A percentile compares a stretch with the other conserved stretches of the same genome.
These are phyloP conservation scores for Myotis myotis DNA, from an alignment of 2,797 vertebrate species.

Conservation along the genomic window DNA sequence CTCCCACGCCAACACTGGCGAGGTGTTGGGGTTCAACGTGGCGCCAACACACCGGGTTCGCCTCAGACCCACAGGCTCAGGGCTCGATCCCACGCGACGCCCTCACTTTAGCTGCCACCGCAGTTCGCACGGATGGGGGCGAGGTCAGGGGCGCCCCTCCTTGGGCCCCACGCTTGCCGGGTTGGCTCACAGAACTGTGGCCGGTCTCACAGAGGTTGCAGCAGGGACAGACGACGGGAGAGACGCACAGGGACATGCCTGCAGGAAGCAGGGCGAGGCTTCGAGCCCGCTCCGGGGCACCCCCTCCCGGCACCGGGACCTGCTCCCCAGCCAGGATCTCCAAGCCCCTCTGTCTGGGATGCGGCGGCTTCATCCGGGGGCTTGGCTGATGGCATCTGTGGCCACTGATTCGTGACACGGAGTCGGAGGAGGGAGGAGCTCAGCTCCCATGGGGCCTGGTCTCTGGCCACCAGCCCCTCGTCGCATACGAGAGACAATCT, in stretches of 20 bases:
- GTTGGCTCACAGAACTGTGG: background rate
- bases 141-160: background rate
- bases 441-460: background rate
- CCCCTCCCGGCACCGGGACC: background rate
- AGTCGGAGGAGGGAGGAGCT: background rate
- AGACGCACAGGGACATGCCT: fast-evolving
- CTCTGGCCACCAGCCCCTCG: background rate
- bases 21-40: background rate
- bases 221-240: background rate
- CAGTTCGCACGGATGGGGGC: too few species aligned
- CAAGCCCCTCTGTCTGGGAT: background rate
- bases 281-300: fast-evolving
- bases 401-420: background rate
- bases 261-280: background rate
- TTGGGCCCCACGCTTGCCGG: background rate
- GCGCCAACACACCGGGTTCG: background rate
- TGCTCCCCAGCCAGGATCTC: background rate
- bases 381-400: background rate
- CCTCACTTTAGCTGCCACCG: background rate
- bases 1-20: background rate
- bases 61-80: background rate
- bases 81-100: fast-evolving
- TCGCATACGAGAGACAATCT: background rate
- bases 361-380: background rate
- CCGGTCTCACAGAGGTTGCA: background rate